A percentile compares a stretch with the other conserved stretches of the same genome.
Evolutionary conservation across 2,888 invertebrate species (phyloP).

Genomic region (Spodoptera picta): DNA sequence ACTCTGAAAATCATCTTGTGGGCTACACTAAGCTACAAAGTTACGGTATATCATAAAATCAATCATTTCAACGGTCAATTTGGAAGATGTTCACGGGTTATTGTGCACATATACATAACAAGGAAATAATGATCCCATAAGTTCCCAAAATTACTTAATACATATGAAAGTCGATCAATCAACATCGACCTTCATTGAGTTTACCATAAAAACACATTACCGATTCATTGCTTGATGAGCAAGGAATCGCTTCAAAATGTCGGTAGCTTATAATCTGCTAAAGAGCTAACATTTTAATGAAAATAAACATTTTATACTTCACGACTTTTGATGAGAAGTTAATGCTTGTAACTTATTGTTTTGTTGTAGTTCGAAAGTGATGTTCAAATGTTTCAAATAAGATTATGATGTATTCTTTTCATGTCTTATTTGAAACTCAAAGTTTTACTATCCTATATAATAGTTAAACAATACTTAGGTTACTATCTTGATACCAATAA

Average conservation of each 20-base stretch:
- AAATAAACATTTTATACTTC: conserved; percentile 57
- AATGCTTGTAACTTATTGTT: no score
- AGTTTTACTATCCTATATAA: no score
- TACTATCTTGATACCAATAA: no score
- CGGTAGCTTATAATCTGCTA: conserved; percentile 80
- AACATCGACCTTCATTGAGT: conserved; percentile 49
- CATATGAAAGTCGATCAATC: conserved; percentile 49
- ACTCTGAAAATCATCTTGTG: no score
- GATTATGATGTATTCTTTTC: no score
- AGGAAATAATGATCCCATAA: conserved; percentile 30
- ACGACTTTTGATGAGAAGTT: conserved; percentile 49
- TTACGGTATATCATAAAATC: neutral
- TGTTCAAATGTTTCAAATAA: no score
- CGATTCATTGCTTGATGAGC: conserved; percentile 72
- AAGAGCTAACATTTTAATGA: conserved; percentile 75
- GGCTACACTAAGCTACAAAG: no score
- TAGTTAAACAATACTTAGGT: no score
- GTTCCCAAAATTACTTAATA: conserved; percentile 45
- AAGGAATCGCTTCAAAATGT: conserved; percentile 81
- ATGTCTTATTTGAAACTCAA: no score
- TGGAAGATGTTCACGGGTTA: conserved; percentile 25
- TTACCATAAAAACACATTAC: conserved; percentile 63
- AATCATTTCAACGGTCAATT: conserved; percentile 16
- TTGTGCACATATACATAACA: conserved; percentile 35
- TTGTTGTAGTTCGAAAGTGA: no score